phyloP scores from a whole-genome alignment of 1,140 invertebrate species.

The Pectinophora gossypiella region DNA sequence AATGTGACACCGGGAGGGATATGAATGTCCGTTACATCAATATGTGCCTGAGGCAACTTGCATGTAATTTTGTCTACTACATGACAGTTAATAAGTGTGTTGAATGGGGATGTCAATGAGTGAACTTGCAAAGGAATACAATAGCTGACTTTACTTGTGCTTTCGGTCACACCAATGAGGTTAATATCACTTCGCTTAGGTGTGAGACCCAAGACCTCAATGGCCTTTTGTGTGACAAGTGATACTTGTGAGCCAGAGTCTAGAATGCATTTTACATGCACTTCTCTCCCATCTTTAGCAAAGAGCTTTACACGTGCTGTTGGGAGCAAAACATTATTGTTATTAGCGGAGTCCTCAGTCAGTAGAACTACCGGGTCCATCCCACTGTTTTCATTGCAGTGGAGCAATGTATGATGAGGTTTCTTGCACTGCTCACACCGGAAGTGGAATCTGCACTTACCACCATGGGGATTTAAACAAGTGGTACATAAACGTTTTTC shows the following conservation, averaged over 20 bases:
- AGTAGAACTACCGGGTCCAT: neutral
- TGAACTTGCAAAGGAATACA: constrained; percentile 1
- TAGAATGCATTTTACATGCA: neutral
- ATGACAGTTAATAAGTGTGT: neutral
- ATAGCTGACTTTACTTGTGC: neutral
- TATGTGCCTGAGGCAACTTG: neutral
- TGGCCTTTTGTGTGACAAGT: neutral
- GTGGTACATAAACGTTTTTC: neutral
- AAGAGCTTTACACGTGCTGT: neutral
- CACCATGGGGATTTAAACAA: neutral
- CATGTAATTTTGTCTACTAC: neutral
- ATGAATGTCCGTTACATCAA: neutral
- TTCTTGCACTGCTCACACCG: neutral
- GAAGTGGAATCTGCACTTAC: constrained; percentile 1
- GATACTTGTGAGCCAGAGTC: neutral
- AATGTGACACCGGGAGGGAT: neutral
- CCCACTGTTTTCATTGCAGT: neutral
- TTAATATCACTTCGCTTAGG: neutral
- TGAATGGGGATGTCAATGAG: neutral
- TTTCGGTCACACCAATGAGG: neutral
- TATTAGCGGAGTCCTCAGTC: neutral
- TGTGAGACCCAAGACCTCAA: neutral
- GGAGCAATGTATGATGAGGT: neutral
- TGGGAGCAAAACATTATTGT: neutral
- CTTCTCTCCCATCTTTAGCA: neutral